Conservation (phyloP, 2,797 vertebrate genomes). For the Macrochelys suwanniensis region DNA sequence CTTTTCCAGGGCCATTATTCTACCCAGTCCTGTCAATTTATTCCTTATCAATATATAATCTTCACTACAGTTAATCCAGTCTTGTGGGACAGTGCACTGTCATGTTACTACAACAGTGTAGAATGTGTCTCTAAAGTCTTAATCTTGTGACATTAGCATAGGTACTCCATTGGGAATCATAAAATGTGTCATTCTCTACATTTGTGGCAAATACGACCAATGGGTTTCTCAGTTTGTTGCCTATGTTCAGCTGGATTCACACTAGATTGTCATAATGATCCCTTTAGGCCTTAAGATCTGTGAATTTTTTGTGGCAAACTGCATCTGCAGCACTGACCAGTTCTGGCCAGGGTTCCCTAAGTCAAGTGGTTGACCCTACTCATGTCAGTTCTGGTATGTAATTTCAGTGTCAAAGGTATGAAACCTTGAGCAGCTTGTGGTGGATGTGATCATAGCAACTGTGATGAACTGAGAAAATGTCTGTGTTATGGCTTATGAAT, state of each 20-base stretch:
- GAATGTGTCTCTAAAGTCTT: conserved; percentile 4
- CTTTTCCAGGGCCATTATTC: not conserved
- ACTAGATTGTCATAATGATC: not conserved
- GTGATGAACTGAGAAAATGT: no score
- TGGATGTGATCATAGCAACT: not conserved
- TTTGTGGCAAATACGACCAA: not conserved
- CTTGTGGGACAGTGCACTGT: not conserved
- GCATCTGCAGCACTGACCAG: not conserved
- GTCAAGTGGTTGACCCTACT: not conserved
- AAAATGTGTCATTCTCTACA: not conserved
- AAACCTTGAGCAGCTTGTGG: conserved; percentile 18
- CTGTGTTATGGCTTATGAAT: not conserved
- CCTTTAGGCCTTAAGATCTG: conserved; percentile 4
- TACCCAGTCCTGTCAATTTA: not conserved
- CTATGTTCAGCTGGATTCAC: not conserved
- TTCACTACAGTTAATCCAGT: not conserved
- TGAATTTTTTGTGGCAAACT: not conserved
- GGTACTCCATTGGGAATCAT: not conserved
- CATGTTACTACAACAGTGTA: not conserved
- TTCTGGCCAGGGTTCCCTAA: not conserved
- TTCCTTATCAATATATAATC: not conserved
- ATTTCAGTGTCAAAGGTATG: conserved; percentile 10
- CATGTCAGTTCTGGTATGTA: not conserved
- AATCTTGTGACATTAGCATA: not conserved
- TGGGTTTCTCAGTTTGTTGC: conserved; percentile 1